These are phyloP conservation scores for Peromyscus melanophrys DNA, from an alignment of 2,797 vertebrate species.

Conservation along the genomic window DNA sequence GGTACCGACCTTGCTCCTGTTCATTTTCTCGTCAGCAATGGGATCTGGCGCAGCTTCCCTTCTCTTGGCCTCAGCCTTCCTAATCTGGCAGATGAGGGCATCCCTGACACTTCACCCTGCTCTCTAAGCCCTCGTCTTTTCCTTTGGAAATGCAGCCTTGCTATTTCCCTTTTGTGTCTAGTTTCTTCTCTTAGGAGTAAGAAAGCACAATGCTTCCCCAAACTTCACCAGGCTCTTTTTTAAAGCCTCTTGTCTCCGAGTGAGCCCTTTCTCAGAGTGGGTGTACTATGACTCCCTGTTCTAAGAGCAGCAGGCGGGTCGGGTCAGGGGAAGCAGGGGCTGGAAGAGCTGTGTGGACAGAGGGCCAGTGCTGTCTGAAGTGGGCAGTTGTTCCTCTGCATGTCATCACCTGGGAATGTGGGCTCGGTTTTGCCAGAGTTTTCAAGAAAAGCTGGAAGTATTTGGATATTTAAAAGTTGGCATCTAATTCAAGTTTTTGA, in stretches of 20 bases:
- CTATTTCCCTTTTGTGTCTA: not conserved
- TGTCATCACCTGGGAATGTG: slow-evolving; percentile 51
- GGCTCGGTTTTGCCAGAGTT: slow-evolving; percentile 65
- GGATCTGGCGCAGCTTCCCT: not conserved
- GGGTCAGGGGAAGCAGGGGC: not conserved
- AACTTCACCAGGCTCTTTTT: not conserved
- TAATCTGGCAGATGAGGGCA: not conserved
- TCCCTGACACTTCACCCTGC: not conserved
- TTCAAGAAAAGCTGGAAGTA: slow-evolving; percentile 71
- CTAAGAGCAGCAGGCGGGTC: not conserved
- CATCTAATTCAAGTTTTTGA: slow-evolving; percentile 64
- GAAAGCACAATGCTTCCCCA: not conserved
- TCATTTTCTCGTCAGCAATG: not conserved
- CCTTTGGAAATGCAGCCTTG: not conserved
- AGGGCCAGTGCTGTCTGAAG: not conserved
- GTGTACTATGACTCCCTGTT: not conserved
- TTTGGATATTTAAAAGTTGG: slow-evolving; percentile 70
- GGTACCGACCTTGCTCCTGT: not conserved
- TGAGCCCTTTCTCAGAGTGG: not conserved
- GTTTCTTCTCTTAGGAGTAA: not conserved
- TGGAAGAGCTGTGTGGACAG: not conserved
- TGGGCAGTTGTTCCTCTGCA: not conserved
- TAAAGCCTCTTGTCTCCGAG: not conserved
- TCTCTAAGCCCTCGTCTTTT: not conserved
- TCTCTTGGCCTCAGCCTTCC: not conserved